phyloP scores from a whole-genome alignment of 2,797 vertebrate species.

The Oophaga sylvatica region DNA sequence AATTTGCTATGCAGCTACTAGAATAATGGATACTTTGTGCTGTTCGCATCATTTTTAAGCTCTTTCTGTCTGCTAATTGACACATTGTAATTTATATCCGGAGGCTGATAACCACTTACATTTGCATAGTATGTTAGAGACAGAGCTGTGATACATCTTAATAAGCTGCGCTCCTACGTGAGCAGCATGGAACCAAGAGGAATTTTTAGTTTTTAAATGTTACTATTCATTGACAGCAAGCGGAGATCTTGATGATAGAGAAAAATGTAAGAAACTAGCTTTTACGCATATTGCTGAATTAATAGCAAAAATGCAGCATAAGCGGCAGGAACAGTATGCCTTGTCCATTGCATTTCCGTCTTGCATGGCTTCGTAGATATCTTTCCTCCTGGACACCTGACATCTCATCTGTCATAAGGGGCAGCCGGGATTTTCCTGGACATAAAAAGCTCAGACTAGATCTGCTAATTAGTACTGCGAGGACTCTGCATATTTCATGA shows the following conservation, averaged over 20 bases:
- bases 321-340: neutral
- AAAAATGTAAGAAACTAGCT: neutral
- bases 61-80: too few species aligned
- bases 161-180: neutral
- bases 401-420: slow-evolving; percentile 10
- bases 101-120: too few species aligned
- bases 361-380: neutral
- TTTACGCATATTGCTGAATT: neutral
- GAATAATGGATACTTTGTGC: too few species aligned
- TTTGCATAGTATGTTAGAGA: too few species aligned
- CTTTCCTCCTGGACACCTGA: slow-evolving; percentile 3
- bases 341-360: neutral
- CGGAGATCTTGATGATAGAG: neutral
- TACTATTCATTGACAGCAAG: neutral
- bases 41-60: too few species aligned
- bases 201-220: neutral
- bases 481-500: slow-evolving; percentile 45
- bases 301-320: neutral
- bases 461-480: slow-evolving; percentile 38
- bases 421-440: neutral
- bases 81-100: too few species aligned
- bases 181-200: neutral
- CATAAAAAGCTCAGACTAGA: neutral
- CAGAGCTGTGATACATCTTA: too few species aligned
- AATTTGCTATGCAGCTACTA: too few species aligned